A percentile compares a stretch with the other conserved stretches of the same genome.
phyloP scores from a whole-genome alignment of 2,113 vertebrate species.

The Prionailurus bengalensis region DNA sequence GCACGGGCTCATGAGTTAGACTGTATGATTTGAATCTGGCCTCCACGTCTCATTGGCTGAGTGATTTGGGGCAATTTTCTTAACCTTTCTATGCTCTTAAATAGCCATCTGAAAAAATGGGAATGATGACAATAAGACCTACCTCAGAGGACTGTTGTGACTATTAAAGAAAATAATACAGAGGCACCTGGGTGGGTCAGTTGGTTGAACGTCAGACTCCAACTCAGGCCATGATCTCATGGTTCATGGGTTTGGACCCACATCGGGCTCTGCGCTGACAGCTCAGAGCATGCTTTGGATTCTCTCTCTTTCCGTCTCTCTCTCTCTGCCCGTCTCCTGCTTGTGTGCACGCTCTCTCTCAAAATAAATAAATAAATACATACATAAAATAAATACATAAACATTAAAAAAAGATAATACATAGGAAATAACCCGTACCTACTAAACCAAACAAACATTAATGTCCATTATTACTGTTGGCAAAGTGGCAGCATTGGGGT shows the following conservation, averaged over 20 bases:
- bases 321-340: too few species aligned
- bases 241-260: too few species aligned
- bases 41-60: not conserved
- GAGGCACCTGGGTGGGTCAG: too few species aligned
- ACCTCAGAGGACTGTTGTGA: not conserved
- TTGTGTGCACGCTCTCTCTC: too few species aligned
- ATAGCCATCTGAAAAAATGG: not conserved
- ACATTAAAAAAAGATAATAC: not conserved
- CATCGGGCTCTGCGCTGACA: too few species aligned
- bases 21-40: not conserved
- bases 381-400: too few species aligned
- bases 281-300: too few species aligned
- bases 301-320: too few species aligned
- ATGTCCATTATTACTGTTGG: not conserved
- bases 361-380: too few species aligned
- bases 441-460: not conserved
- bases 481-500: not conserved
- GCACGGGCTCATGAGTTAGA: not conserved
- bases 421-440: not conserved
- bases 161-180: not conserved
- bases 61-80: not conserved
- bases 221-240: too few species aligned
- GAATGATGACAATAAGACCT: not conserved
- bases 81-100: not conserved
- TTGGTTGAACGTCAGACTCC: too few species aligned